phyloP scores from a whole-genome alignment of 2,888 invertebrate genomes.

The Metalampra italica region DNA sequence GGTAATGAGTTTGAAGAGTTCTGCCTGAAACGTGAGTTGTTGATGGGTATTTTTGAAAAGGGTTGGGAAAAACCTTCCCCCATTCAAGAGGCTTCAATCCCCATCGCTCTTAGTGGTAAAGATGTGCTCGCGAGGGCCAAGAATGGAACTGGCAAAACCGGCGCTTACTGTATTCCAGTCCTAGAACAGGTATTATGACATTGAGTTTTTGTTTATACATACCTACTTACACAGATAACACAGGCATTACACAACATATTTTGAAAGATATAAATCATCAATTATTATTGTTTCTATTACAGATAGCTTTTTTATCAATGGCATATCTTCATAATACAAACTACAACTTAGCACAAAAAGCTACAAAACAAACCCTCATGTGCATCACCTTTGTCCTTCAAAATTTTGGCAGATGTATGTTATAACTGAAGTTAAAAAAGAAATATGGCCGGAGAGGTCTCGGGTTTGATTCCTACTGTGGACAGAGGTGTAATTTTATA shows the following conservation, averaged over 20 bases:
- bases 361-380: too few species aligned
- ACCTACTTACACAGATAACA: neutral
- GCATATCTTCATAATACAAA: neutral
- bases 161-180: slow-evolving; percentile 99
- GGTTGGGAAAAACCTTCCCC: slow-evolving; percentile 99
- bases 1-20: slow-evolving; percentile 99
- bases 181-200: slow-evolving; percentile 85
- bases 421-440: too few species aligned
- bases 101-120: slow-evolving; percentile 97
- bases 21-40: slow-evolving; percentile 96
- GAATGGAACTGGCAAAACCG: slow-evolving; percentile 99
- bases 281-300: neutral
- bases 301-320: neutral
- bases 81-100: slow-evolving; percentile 99
- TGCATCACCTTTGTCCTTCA: too few species aligned
- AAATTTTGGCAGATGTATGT: too few species aligned
- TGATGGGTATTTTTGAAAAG: slow-evolving; percentile 99
- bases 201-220: neutral
- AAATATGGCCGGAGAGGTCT: too few species aligned
- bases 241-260: neutral
- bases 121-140: slow-evolving; percentile 99
- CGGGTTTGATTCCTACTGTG: too few species aligned
- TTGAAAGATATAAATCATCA: neutral
- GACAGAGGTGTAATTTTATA: too few species aligned
- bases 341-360: too few species aligned